Evolutionary conservation across 1,140 invertebrate species (phyloP).

Genomic region (Scylla paramamosain): DNA sequence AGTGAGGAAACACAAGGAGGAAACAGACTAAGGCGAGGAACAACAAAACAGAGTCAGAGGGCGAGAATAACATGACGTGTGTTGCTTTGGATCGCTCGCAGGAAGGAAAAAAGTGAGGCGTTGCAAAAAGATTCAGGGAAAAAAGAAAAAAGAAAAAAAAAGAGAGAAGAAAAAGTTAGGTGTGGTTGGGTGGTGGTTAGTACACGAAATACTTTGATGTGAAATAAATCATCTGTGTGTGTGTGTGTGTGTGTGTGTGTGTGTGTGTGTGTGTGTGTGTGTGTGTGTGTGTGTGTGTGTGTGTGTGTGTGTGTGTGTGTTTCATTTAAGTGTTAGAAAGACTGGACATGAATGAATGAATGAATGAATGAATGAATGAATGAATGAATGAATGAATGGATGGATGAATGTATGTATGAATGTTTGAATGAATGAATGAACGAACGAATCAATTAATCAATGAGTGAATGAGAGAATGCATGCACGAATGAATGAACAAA

Average conservation of each 20-base stretch:
- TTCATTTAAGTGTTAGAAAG: too few relatives aligned
- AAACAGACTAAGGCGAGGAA: background rate
- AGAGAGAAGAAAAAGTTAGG: background rate
- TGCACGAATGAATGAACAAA: background rate
- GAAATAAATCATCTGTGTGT: too few relatives aligned
- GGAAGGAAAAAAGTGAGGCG: background rate
- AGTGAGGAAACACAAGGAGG: background rate
- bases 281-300: too few relatives aligned
- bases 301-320: too few relatives aligned
- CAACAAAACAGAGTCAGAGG: constrained; percentile 4
- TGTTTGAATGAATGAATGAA: background rate
- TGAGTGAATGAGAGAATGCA: background rate
- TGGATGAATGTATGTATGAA: background rate
- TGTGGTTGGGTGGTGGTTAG: too few relatives aligned
- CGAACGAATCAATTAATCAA: background rate
- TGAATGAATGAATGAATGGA: constrained; percentile 3
- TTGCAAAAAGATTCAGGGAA: background rate
- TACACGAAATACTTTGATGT: too few relatives aligned
- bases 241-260: too few relatives aligned
- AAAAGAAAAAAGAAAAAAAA: background rate
- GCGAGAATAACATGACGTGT: background rate
- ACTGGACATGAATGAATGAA: background rate
- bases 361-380: constrained; percentile 11
- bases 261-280: too few relatives aligned
- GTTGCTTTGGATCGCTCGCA: too few relatives aligned